Percentiles rank a stretch among this genome's conserved stretches.
Evolutionary conservation across 2,113 vertebrate species (phyloP).

Genomic region (Chionis minor): DNA sequence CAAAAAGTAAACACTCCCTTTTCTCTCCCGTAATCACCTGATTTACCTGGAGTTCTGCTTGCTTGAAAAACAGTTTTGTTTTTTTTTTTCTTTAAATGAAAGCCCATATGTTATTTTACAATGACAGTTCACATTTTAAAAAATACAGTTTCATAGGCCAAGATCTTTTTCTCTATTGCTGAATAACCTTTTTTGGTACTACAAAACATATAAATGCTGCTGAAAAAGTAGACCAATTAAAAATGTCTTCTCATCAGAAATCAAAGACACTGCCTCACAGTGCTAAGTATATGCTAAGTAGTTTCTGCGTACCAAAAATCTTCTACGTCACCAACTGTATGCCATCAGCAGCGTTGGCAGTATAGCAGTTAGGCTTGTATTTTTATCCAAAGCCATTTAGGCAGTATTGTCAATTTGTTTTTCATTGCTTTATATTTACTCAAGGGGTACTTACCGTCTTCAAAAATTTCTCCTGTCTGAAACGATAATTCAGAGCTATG

Average conservation of each 20-base stretch:
- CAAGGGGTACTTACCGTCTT: conserved; percentile 86
- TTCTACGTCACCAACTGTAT: not conserved
- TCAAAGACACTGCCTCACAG: not conserved
- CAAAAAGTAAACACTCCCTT: not conserved
- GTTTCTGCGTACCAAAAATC: not conserved
- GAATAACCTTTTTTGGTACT: not conserved
- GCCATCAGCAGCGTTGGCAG: not conserved
- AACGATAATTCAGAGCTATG: conserved; percentile 97
- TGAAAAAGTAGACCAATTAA: not conserved
- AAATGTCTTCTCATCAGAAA: not conserved
- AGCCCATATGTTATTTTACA: not conserved
- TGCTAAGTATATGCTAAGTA: not conserved
- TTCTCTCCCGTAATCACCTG: not conserved
- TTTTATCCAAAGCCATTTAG: conserved; percentile 31
- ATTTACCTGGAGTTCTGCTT: not conserved
- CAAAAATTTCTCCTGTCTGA: conserved; percentile 94
- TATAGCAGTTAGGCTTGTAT: not conserved
- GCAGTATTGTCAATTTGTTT: conserved; percentile 22
- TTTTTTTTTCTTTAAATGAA: not conserved
- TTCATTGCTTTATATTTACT: conserved; percentile 34
- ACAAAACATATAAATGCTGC: not conserved
- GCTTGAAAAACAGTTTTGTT: not conserved
- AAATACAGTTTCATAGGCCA: not conserved
- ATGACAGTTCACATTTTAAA: not conserved
- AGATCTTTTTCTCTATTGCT: not conserved